A percentile compares a stretch with the other conserved stretches of the same genome.
phyloP scores from a whole-genome alignment of 2,113 vertebrate genomes.

The Rhizomys pruinosus region DNA sequence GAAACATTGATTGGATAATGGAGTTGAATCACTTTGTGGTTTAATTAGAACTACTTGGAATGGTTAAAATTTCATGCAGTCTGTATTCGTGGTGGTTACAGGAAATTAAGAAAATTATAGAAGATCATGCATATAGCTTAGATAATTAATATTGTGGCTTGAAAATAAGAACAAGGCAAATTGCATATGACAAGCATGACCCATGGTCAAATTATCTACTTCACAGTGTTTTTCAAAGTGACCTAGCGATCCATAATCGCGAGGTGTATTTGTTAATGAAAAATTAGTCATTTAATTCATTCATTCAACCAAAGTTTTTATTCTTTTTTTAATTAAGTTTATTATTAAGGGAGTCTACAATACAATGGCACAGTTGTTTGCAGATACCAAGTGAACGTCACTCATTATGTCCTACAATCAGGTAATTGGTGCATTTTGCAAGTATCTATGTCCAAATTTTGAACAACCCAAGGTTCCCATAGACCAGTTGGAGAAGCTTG shows the following conservation, averaged over 20 bases:
- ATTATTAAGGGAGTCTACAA: too few relatives aligned
- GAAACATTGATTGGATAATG: slow-evolving; percentile 46
- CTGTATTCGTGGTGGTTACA: slow-evolving; percentile 64
- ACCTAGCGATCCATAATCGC: slow-evolving; percentile 32
- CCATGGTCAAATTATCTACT: slow-evolving; percentile 74
- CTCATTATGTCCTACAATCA: too few relatives aligned
- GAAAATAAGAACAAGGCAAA: slow-evolving; percentile 79
- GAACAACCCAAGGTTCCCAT: too few relatives aligned
- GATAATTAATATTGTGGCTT: slow-evolving; percentile 80
- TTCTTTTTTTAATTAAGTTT: too few relatives aligned
- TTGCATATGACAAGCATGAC: slow-evolving; percentile 75
- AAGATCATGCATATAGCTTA: too few relatives aligned
- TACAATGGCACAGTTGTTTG: too few relatives aligned
- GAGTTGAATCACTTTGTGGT: slow-evolving; percentile 67
- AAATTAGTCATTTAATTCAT: slow-evolving; percentile 52
- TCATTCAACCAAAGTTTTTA: not conserved
- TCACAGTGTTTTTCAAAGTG: slow-evolving; percentile 59
- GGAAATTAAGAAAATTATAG: too few relatives aligned
- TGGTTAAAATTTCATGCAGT: slow-evolving; percentile 71
- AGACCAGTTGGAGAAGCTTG: too few relatives aligned
- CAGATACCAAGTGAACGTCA: too few relatives aligned
- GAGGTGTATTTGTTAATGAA: slow-evolving; percentile 49
- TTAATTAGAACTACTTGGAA: too few relatives aligned
- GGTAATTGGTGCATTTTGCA: too few relatives aligned
- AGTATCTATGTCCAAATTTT: too few relatives aligned